Conservation (phyloP, 1,140 invertebrate species). For the Apis florea region DNA sequence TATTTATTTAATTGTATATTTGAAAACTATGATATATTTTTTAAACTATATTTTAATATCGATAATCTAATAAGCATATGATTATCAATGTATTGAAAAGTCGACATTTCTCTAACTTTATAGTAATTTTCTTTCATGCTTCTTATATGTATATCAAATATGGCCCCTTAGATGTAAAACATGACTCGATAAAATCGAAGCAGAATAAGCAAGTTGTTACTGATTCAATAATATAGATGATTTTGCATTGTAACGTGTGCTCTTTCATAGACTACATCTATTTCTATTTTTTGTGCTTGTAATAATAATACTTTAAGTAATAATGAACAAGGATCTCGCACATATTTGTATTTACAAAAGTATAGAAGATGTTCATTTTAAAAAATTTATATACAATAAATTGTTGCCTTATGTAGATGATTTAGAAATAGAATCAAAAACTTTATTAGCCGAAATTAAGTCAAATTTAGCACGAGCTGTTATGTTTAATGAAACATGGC, state of each 20-base stretch:
- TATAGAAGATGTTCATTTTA: conserved; percentile 60
- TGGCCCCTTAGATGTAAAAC: conserved; percentile 48
- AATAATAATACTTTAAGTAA: neutral
- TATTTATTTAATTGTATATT: neutral
- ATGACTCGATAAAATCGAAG: conserved; percentile 62
- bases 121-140: neutral
- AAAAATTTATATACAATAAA: conserved; percentile 85
- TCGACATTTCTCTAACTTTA: conserved; percentile 4
- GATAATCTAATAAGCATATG: neutral
- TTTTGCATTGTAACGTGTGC: conserved; percentile 18
- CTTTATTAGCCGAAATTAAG: conserved; percentile 84
- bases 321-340: neutral
- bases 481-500: conserved; percentile 85
- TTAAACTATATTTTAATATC: neutral
- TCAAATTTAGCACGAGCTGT: conserved; percentile 85
- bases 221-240: conserved; percentile 36
- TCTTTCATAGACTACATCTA: neutral
- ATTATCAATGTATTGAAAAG: neutral
- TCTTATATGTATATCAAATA: conserved; percentile 39
- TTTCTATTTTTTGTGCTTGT: neutral
- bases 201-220: conserved; percentile 55
- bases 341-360: neutral
- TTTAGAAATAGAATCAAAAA: conserved; percentile 84
- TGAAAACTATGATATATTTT: neutral
- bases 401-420: conserved; percentile 85